A percentile compares a stretch with the other conserved stretches of the same genome.
Conservation (phyloP, 2,797 vertebrate genomes). For the Masticophis lateralis region DNA sequence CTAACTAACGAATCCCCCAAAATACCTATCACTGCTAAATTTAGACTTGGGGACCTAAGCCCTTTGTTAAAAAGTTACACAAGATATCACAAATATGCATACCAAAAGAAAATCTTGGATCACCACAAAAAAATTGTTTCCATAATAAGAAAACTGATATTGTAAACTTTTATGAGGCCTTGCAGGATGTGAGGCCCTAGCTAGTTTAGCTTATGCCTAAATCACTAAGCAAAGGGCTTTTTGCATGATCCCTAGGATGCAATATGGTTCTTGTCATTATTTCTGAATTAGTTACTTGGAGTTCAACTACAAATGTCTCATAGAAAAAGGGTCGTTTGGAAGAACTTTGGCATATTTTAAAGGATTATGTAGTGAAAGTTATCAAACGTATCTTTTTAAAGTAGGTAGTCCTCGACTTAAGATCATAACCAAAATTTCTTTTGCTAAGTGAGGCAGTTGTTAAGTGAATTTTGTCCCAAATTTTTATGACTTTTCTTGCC, state of each 20-base stretch:
- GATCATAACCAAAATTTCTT: not conserved
- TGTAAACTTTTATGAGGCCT: not conserved
- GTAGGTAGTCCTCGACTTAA: not conserved
- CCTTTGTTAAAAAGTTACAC: not conserved
- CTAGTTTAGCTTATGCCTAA: not conserved
- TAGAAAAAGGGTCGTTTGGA: not conserved
- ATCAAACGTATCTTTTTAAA: not conserved
- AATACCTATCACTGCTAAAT: not conserved
- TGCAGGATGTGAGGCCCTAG: not conserved
- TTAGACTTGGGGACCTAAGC: not conserved
- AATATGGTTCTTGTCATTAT: not conserved
- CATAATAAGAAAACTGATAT: not conserved
- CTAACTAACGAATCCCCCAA: not conserved
- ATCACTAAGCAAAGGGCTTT: not conserved
- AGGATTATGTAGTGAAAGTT: not conserved
- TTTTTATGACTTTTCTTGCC: not conserved
- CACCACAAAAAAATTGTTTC: not conserved
- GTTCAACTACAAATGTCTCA: not conserved
- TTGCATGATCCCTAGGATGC: not conserved
- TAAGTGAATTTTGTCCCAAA: not conserved
- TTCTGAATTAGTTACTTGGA: not conserved
- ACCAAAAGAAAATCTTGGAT: not conserved
- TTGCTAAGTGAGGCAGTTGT: not conserved
- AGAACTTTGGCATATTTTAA: not conserved
- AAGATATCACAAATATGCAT: not conserved